Evolutionary conservation across 2,888 invertebrate species (phyloP), one percentile per base, ranked within the genome.

Genomic region (Odontomyia ornata): DNA sequence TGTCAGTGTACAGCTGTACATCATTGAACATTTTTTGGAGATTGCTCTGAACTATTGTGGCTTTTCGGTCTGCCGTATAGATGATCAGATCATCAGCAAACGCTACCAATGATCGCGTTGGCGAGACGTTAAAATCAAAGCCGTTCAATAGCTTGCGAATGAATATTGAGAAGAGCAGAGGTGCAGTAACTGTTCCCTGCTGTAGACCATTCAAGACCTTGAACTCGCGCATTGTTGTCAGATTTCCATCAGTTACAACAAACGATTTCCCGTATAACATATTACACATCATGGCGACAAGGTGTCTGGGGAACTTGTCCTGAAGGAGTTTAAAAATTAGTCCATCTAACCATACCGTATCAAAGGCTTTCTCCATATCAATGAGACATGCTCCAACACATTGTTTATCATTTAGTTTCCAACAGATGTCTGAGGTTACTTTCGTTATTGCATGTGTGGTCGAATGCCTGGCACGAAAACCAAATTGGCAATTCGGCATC

Each of bases 401-500:
- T 46, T 47, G 1, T 18, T 65, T 76, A 18, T 65, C 13, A 28
- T 67, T 76, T 13, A 75, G 36, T 13, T 30, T 3, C 64, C 64
- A 64, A 46, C 46, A 43, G 15, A 75, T 47, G 57, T 75, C 62
- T 1, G 62, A 64, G 5, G 4, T 27, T 60, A n/a, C 27, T 62
- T 52, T 46, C 21, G 23, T 56, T 1, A 64, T 30, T 9, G 80
- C 80, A 52, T 81, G 81, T 1, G 76, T 52, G 0, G 81, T 82
- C 0, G 80, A 81, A 43, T 81, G 81, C 1, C 62, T 30, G 5
- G 47, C 67, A 18, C 80, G 79, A 36, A 82, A 82, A 0, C 82
- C 82, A 60, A 81, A 83, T 77, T 83, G 82, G 0, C 56, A 13
- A 0, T 82, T 77, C 0, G 81, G 80, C 0, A 83, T 80, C 0